A percentile compares a stretch with the other conserved stretches of the same genome.
These are phyloP conservation scores for Alligator sinensis DNA, from an alignment of 2,113 vertebrate genomes.

Conservation along the genomic window DNA sequence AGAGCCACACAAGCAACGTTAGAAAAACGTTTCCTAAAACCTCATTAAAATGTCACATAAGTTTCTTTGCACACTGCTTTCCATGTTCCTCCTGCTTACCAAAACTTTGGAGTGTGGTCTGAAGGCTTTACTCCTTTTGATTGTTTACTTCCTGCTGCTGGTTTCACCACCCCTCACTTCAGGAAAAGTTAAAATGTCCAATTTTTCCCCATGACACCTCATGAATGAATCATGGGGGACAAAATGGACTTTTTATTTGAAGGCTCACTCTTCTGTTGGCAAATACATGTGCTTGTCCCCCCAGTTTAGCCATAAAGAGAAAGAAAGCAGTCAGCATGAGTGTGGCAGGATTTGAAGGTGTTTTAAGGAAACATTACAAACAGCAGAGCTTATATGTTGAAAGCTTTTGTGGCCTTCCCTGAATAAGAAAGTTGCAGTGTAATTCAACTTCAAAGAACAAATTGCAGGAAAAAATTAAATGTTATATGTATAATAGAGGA, in stretches of 20 bases:
- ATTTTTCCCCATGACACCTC: not conserved
- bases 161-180: not conserved
- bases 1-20: not conserved
- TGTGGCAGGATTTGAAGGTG: not conserved
- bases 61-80: not conserved
- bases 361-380: not conserved
- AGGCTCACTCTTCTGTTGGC: not conserved
- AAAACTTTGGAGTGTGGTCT: not conserved
- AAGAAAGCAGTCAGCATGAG: not conserved
- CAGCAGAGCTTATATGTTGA: not conserved
- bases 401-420: not conserved
- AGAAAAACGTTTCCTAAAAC: constrained; percentile 3
- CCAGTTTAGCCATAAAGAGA: rapidly evolving
- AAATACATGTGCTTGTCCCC: not conserved
- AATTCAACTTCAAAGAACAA: not conserved
- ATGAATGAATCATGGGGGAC: not conserved
- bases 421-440: not conserved
- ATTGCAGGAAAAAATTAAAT: not conserved
- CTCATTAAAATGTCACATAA: not conserved
- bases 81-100: not conserved
- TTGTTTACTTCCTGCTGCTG: not conserved
- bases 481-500: not conserved
- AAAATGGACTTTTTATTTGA: not conserved
- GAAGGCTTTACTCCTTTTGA: not conserved
- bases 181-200: not conserved